A percentile compares a stretch with the other conserved stretches of the same genome.
Conservation (phyloP, 2,797 vertebrate species). For the Channa striata region DNA sequence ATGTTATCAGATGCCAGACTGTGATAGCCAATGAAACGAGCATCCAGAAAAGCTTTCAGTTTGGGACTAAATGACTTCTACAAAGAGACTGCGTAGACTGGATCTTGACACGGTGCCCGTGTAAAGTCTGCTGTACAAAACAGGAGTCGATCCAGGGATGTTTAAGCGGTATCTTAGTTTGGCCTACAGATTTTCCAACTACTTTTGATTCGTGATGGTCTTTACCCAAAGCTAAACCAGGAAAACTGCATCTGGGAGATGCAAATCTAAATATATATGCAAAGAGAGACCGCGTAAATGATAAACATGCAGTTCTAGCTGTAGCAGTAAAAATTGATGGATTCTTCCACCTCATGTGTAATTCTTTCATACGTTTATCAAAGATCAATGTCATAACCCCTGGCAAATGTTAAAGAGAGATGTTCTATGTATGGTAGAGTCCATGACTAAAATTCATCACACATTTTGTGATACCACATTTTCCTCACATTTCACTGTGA, state of each 20-base stretch:
- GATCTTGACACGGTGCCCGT: constrained; percentile 52
- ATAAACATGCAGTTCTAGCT: too few relatives aligned
- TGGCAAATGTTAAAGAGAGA: constrained; percentile 15
- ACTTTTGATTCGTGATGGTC: constrained; percentile 3
- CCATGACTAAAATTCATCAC: too few relatives aligned
- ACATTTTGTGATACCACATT: too few relatives aligned
- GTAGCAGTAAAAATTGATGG: too few relatives aligned
- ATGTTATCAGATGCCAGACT: constrained; percentile 71
- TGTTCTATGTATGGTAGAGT: constrained; percentile 1
- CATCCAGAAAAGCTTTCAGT: constrained; percentile 40
- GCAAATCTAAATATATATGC: not conserved
- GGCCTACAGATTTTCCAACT: not conserved
- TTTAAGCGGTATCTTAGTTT: constrained; percentile 26
- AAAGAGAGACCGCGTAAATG: not conserved
- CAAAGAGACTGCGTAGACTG: constrained; percentile 17
- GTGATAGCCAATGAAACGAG: constrained; percentile 58
- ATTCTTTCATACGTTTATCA: constrained; percentile 17
- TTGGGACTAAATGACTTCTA: constrained; percentile 31
- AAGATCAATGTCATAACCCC: not conserved
- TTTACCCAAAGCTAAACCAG: constrained; percentile 4
- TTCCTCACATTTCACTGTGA: too few relatives aligned
- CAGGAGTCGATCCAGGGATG: constrained; percentile 1
- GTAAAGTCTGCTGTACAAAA: constrained; percentile 49
- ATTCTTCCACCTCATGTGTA: constrained; percentile 14
- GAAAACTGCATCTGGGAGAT: not conserved